A percentile compares a stretch with the other conserved stretches of the same genome.
These are phyloP conservation scores for Erythrocebus patas DNA, from an alignment of 2,113 vertebrate genomes.

Conservation along the genomic window DNA sequence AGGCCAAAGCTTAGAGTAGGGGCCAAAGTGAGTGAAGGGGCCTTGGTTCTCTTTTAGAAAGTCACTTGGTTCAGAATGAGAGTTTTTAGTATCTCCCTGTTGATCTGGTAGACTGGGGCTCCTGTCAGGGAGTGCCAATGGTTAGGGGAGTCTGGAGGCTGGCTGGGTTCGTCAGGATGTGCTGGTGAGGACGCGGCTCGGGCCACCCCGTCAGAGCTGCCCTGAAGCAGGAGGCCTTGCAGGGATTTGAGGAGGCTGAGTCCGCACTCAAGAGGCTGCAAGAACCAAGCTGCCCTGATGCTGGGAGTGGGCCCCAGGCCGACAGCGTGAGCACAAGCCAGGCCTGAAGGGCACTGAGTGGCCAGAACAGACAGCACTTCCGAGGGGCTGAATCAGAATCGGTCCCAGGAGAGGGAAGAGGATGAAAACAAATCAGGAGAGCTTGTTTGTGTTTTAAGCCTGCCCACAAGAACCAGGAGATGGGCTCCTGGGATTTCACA, in stretches of 20 bases:
- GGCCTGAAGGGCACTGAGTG: neutral
- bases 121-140: neutral
- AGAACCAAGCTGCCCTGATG: neutral
- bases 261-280: fast-evolving
- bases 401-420: no score
- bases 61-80: neutral
- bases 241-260: neutral
- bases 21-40: neutral
- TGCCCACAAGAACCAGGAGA: neutral
- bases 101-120: neutral
- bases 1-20: neutral
- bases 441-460: neutral
- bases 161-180: neutral
- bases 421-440: neutral
- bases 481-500: neutral
- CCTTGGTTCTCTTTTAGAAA: neutral
- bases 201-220: neutral
- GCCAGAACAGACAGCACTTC: neutral
- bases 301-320: neutral
- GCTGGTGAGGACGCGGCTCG: neutral
- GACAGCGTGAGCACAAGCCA: no score
- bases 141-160: no score
- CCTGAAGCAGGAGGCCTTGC: neutral
- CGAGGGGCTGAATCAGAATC: neutral
- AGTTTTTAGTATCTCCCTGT: neutral